phyloP scores from a whole-genome alignment of 2,888 invertebrate genomes.

The Pseudococcus viburni region DNA sequence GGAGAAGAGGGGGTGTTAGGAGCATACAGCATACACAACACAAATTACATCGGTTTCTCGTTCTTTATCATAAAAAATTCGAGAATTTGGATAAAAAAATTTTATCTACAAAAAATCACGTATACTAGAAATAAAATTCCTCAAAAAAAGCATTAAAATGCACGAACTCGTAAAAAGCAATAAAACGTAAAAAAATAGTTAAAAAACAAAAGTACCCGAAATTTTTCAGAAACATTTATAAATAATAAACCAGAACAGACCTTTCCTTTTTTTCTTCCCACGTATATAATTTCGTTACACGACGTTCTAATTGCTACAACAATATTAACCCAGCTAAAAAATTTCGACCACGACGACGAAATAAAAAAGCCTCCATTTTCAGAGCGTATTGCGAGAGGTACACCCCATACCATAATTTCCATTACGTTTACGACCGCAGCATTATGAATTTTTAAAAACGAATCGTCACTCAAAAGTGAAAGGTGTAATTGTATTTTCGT shows the following conservation, averaged over 20 bases:
- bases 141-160: background rate
- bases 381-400: background rate
- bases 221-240: background rate
- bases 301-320: background rate
- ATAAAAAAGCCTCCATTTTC: background rate
- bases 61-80: too few relatives aligned
- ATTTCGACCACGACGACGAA: background rate
- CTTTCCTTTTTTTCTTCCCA: background rate
- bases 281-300: background rate
- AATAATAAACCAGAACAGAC: background rate
- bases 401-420: background rate
- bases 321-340: background rate
- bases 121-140: too few relatives aligned
- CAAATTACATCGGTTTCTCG: too few relatives aligned
- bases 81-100: too few relatives aligned
- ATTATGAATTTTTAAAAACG: constrained; percentile 2
- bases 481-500: constrained; percentile 11
- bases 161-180: background rate
- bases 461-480: constrained; percentile 16
- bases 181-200: background rate
- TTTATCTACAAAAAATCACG: too few relatives aligned
- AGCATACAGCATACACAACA: too few relatives aligned
- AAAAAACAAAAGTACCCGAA: background rate
- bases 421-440: background rate
- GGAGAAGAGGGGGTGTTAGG: too few relatives aligned